These are phyloP conservation scores for Drosophila pallidifrons DNA, from an alignment of 1,140 invertebrate species.

Conservation along the genomic window DNA sequence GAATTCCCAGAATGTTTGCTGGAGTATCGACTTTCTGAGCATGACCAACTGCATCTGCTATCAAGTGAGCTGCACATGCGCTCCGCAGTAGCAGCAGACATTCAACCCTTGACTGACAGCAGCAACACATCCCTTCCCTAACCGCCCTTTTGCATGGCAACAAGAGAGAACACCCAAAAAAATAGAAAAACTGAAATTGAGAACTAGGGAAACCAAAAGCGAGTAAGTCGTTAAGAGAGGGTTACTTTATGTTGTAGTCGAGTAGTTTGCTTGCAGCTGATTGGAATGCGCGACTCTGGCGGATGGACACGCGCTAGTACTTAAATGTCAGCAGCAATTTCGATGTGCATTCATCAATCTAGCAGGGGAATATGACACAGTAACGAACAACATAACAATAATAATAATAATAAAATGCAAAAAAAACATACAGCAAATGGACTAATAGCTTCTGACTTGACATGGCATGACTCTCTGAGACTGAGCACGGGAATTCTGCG, in stretches of 20 bases:
- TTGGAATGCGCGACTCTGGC: conserved; percentile 13
- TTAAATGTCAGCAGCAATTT: conserved; percentile 7
- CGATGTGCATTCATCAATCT: conserved; percentile 22
- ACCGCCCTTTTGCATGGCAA: not conserved
- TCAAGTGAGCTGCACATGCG: conserved; percentile 25
- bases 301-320: conserved; percentile 12
- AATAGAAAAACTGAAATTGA: no score
- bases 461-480: not conserved
- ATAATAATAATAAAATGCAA: not conserved
- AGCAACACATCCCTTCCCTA: not conserved
- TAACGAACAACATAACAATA: not conserved
- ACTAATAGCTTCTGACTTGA: conserved; percentile 33
- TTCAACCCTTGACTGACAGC: conserved; percentile 16
- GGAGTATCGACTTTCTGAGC: conserved; percentile 17
- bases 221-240: conserved; percentile 1
- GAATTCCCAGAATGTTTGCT: conserved; percentile 2
- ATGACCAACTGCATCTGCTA: conserved; percentile 11
- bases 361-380: conserved; percentile 30
- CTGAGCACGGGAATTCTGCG: conserved; percentile 18
- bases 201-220: not conserved
- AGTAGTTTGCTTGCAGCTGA: not conserved
- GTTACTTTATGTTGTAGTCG: conserved; percentile 10
- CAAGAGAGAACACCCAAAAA: conserved; percentile 3
- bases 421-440: conserved; percentile 51
- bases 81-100: not conserved